phyloP scores from a whole-genome alignment of 2,888 invertebrate species.

The Sesia bembeciformis region DNA sequence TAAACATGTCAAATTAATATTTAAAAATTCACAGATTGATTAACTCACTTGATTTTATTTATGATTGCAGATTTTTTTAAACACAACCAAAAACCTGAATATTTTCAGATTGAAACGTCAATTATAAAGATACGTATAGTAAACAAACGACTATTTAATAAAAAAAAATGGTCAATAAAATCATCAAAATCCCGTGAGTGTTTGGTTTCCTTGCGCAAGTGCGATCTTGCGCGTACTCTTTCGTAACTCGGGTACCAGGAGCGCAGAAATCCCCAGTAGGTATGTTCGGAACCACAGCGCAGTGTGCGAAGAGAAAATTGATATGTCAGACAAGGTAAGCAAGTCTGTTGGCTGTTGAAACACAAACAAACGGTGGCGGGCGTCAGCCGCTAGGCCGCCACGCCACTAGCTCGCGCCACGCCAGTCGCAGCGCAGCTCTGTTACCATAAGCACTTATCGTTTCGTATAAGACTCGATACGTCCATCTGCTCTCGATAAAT shows the following conservation, averaged over 20 bases:
- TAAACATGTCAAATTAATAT: too few species aligned
- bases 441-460: too few species aligned
- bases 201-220: conserved; percentile 4
- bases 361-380: conserved; percentile 8
- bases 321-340: conserved; percentile 64
- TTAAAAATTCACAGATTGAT: too few species aligned
- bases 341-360: conserved; percentile 30
- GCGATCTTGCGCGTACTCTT: conserved; percentile 62
- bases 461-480: neutral
- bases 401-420: neutral
- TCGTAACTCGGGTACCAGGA: conserved; percentile 68
- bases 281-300: conserved; percentile 24
- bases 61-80: too few species aligned
- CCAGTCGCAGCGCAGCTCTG: neutral
- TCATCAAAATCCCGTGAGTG: too few species aligned
- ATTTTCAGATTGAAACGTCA: too few species aligned
- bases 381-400: neutral
- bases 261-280: conserved; percentile 39
- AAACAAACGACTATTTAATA: neutral
- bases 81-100: too few species aligned
- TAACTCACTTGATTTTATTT: too few species aligned
- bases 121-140: too few species aligned
- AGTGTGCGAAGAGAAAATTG: conserved; percentile 52
- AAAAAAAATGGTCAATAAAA: neutral
- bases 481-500: too few species aligned